Conservation (phyloP, 2,888 invertebrate species). For the Phaonia tiefii region DNA sequence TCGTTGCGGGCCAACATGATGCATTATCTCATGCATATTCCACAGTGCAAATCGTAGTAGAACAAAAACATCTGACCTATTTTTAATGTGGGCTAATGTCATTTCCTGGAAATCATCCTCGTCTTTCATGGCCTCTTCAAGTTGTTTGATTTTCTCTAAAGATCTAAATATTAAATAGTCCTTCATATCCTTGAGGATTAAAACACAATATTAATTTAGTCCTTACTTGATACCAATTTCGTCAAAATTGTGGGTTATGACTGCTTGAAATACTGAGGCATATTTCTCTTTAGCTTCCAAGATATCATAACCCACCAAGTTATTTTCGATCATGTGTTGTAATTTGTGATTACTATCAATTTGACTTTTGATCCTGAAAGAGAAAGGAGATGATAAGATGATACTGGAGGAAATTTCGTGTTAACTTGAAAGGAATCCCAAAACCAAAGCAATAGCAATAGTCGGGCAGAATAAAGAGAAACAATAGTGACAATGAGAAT, state of each 20-base stretch:
- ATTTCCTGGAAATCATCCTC: conserved; percentile 68
- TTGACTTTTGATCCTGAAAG: conserved; percentile 75
- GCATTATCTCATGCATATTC: conserved; percentile 75
- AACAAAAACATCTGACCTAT: conserved; percentile 72
- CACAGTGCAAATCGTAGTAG: conserved; percentile 74
- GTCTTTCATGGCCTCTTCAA: conserved; percentile 66
- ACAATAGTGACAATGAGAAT: no score
- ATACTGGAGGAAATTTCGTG: no score
- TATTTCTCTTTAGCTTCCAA: conserved; percentile 72
- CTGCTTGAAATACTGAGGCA: conserved; percentile 72
- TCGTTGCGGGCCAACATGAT: conserved; percentile 72
- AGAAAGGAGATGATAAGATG: no score
- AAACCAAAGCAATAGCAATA: no score
- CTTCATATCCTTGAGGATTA: no score
- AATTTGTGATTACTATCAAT: conserved; percentile 74
- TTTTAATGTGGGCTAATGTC: conserved; percentile 68
- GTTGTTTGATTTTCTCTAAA: conserved; percentile 70
- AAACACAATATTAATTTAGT: not conserved
- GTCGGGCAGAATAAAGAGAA: no score
- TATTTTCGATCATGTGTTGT: conserved; percentile 72
- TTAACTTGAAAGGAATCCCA: no score
- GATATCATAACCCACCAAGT: conserved; percentile 71
- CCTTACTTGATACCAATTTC: conserved; percentile 74
- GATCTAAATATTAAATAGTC: conserved; percentile 68
- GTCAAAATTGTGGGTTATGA: conserved; percentile 74